Conservation (phyloP, 2,888 invertebrate species). For the Mamestra brassicae region DNA sequence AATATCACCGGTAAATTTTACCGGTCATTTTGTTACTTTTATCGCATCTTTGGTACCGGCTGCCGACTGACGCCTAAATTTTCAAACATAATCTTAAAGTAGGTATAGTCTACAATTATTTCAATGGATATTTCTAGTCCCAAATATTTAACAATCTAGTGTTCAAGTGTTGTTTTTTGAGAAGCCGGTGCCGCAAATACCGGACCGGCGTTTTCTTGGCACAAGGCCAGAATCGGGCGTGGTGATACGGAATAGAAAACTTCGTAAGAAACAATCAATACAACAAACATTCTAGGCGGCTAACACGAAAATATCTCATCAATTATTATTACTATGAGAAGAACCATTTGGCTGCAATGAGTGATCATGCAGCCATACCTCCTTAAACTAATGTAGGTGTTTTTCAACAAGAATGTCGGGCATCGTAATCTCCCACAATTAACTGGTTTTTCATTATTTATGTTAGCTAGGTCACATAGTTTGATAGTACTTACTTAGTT, state of each 20-base stretch:
- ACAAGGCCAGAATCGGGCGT: slow-evolving; percentile 81
- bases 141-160: slow-evolving; percentile 32
- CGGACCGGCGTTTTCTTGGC: slow-evolving; percentile 83
- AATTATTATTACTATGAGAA: slow-evolving; percentile 8
- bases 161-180: slow-evolving; percentile 66
- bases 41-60: slow-evolving; percentile 2
- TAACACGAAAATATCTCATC: slow-evolving; percentile 16
- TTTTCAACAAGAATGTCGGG: slow-evolving; percentile 11
- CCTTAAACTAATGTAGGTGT: slow-evolving; percentile 5
- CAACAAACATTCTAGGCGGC: slow-evolving; percentile 46
- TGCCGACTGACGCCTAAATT: background rate
- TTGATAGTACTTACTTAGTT: slow-evolving; percentile 55
- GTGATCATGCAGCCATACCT: slow-evolving; percentile 1
- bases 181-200: slow-evolving; percentile 73
- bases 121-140: slow-evolving; percentile 26
- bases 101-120: slow-evolving; percentile 6
- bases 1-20: slow-evolving; percentile 1
- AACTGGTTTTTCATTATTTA: slow-evolving; percentile 53
- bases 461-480: slow-evolving; percentile 44
- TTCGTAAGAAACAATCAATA: slow-evolving; percentile 71
- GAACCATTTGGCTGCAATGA: slow-evolving; percentile 13
- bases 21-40: background rate
- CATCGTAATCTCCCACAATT: slow-evolving; percentile 48
- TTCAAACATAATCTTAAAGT: background rate
- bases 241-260: slow-evolving; percentile 72